Percentiles rank a stretch among this genome's conserved stretches.
Evolutionary conservation across 1,140 invertebrate genomes (phyloP).

Genomic region (Diplogasteroides magnus): DNA sequence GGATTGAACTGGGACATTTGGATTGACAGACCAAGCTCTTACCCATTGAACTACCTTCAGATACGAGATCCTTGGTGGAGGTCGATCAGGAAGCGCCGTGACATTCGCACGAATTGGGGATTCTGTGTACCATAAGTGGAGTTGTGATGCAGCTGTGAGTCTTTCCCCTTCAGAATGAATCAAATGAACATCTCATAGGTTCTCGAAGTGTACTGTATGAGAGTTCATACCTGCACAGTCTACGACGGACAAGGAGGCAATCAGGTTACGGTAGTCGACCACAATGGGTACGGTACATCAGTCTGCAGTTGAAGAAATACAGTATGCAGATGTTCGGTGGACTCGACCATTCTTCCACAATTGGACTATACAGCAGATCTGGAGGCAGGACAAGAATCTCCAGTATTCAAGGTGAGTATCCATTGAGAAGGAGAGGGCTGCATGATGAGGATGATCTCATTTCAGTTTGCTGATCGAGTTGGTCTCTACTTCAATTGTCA

Average conservation of each 20-base stretch:
- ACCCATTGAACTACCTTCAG: slow-evolving; percentile 20
- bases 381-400: slow-evolving; percentile 45
- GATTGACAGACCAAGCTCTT: not conserved
- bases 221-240: slow-evolving; percentile 46
- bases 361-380: slow-evolving; percentile 45
- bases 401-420: slow-evolving; percentile 15
- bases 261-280: slow-evolving; percentile 48
- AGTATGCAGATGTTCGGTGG: slow-evolving; percentile 39
- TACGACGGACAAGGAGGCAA: slow-evolving; percentile 52
- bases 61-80: slow-evolving; percentile 48
- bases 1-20: not conserved
- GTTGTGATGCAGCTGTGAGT: slow-evolving; percentile 24
- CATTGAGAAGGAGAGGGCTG: not conserved
- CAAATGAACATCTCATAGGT: not conserved
- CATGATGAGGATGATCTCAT: no score
- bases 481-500: slow-evolving; percentile 53
- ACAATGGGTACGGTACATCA: slow-evolving; percentile 36
- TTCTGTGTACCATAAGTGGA: slow-evolving; percentile 51
- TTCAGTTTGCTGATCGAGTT: slow-evolving; percentile 53
- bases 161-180: not conserved
- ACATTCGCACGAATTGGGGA: slow-evolving; percentile 51
- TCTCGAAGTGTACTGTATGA: slow-evolving; percentile 48
- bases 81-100: slow-evolving; percentile 41
- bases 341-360: slow-evolving; percentile 40
- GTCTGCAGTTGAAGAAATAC: not conserved